phyloP scores from a whole-genome alignment of 2,888 invertebrate species.

The Ypsolopha sequella region DNA sequence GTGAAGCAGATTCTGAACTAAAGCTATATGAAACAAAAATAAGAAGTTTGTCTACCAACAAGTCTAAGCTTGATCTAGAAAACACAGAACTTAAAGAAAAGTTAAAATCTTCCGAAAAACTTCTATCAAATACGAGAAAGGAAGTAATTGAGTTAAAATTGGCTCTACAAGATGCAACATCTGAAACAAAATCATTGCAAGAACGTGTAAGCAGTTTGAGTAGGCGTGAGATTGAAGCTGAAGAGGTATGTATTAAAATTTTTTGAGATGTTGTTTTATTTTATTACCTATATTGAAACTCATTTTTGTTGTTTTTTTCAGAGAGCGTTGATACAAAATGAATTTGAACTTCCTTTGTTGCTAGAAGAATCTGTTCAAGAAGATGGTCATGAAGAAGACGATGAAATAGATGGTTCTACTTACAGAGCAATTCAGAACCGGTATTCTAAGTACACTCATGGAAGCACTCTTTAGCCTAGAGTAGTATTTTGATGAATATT shows the following conservation, averaged over 20 bases:
- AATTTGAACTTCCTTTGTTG: slow-evolving; percentile 43
- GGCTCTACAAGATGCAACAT: slow-evolving; percentile 74
- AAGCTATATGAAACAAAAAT: slow-evolving; percentile 60
- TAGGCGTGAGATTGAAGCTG: slow-evolving; percentile 32
- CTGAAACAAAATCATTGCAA: slow-evolving; percentile 71
- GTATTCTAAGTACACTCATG: slow-evolving; percentile 41
- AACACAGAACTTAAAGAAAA: slow-evolving; percentile 71
- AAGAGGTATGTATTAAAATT: slow-evolving; percentile 31
- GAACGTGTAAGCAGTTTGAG: slow-evolving; percentile 51
- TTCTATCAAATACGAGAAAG: slow-evolving; percentile 76
- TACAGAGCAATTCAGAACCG: slow-evolving; percentile 23
- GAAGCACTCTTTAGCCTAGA: slow-evolving; percentile 35
- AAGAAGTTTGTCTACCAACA: slow-evolving; percentile 58
- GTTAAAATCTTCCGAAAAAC: slow-evolving; percentile 70
- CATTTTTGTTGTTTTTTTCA: slow-evolving; percentile 23
- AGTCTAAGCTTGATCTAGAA: slow-evolving; percentile 75
- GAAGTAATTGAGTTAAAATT: slow-evolving; percentile 74
- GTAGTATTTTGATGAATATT: too few species aligned
- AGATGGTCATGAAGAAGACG: slow-evolving; percentile 52
- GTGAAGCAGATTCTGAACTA: slow-evolving; percentile 46
- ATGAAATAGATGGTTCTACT: slow-evolving; percentile 23
- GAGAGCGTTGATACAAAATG: slow-evolving; percentile 33
- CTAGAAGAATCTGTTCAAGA: slow-evolving; percentile 53
- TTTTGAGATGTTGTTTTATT: neutral
- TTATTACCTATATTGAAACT: neutral